Evolutionary conservation across 2,797 vertebrate genomes (phyloP), one percentile per base, ranked within the genome.

Genomic region (Eulemur albifrons): DNA sequence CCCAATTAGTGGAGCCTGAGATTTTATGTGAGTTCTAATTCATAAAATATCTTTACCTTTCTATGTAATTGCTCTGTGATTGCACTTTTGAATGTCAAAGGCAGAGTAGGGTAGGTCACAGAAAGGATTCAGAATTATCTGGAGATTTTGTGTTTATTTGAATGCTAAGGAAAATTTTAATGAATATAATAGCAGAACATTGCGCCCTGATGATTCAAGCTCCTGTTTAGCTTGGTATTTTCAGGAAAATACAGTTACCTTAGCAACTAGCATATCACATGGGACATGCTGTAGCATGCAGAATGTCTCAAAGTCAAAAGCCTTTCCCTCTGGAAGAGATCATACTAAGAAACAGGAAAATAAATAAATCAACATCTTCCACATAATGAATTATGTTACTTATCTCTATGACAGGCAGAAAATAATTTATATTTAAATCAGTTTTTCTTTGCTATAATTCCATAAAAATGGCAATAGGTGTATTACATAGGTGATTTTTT

Each of bases 201-300:
- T 92, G 80, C 35, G 92, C 50, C 43, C 43, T 72, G 95, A 96
- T 97, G 97, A 98, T 96, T 95, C 96, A 97, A 59, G 84, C 69
- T 97, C 30, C 72, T 97, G 90, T 98, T 97, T 96, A 95, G 95
- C 80, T 87, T 92, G 84, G 40, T 90, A 95, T 93, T 97, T 97
- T 94, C 96, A 97, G 95, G 96, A 97, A 98, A 97, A 96, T 93
- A 94, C 88, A 95, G 97, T 98, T 97, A 95, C 97, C 97, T 96
- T 98, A 97, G 98, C 96, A 98, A 98, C 98, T 82, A 69, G 93
- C 72, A 57, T 27, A 93, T 96, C 97, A 96, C 90, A 92, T n/a
- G 84, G 80, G 81, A 94, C 67, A 17, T 43, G 93, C 57, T 82
- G 67, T 63, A 86, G 75, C 94, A 76, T n/a, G 93, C 82, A 81